A percentile compares a stretch with the other conserved stretches of the same genome.
Conservation (phyloP, 2,888 invertebrate species). For the Pterostichus madidus region DNA sequence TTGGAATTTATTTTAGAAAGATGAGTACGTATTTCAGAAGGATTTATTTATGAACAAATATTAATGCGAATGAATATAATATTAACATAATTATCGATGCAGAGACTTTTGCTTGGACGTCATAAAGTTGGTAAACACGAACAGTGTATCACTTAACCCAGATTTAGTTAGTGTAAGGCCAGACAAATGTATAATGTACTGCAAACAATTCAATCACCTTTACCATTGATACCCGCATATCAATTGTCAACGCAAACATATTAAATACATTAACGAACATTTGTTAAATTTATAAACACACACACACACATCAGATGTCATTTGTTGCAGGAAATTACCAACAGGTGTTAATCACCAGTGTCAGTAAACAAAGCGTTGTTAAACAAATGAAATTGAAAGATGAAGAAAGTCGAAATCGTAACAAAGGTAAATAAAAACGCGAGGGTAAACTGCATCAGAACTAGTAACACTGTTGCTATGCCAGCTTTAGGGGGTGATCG, state of each 20-base stretch:
- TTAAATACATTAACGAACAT: constrained; percentile 20
- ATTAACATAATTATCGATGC: too few species aligned
- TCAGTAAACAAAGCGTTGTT: constrained; percentile 7
- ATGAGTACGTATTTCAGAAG: too few species aligned
- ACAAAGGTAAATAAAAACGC: constrained; percentile 47
- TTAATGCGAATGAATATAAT: too few species aligned
- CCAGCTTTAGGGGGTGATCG: constrained; percentile 56
- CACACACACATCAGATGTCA: not conserved
- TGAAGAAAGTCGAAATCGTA: not conserved
- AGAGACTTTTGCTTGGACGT: too few species aligned
- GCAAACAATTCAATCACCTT: too few species aligned
- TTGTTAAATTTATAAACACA: constrained; percentile 5
- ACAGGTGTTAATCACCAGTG: not conserved
- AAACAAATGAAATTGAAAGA: constrained; percentile 4
- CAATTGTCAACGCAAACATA: not conserved
- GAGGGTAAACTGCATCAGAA: constrained; percentile 30
- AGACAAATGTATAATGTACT: too few species aligned
- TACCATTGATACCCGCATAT: too few species aligned
- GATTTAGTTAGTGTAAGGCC: too few species aligned
- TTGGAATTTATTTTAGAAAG: too few species aligned
- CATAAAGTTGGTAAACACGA: too few species aligned
- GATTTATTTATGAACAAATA: too few species aligned
- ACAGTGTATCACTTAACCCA: too few species aligned
- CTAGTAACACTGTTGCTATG: constrained; percentile 55
- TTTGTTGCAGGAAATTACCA: constrained; percentile 24